These are phyloP conservation scores for Amyelois transitella DNA, from an alignment of 1,140 invertebrate genomes.

Conservation along the genomic window DNA sequence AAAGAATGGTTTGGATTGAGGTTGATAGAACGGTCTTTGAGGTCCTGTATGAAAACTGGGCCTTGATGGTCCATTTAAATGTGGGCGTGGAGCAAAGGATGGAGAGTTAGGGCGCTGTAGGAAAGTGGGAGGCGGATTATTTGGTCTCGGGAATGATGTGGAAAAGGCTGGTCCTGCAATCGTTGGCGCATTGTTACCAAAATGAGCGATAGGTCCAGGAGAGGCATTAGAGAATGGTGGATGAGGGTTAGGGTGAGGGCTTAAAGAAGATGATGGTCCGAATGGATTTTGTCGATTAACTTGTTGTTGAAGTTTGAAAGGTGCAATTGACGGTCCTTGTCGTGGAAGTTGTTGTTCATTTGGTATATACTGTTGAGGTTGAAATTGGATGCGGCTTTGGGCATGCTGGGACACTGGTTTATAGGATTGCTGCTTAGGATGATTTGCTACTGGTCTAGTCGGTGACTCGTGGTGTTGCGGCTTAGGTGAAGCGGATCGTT, in stretches of 20 bases:
- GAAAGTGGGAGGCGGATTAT: conserved; percentile 39
- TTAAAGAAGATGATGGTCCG: conserved; percentile 38
- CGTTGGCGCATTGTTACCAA: conserved; percentile 38
- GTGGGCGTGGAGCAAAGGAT: conserved; percentile 42
- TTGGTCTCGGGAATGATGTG: conserved; percentile 42
- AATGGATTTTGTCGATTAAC: conserved; percentile 59
- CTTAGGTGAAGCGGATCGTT: conserved; percentile 44
- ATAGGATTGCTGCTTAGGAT: conserved; percentile 37
- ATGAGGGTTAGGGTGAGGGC: conserved; percentile 30
- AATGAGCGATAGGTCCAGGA: conserved; percentile 38
- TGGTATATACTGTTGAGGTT: conserved; percentile 54
- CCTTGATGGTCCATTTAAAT: conserved; percentile 50
- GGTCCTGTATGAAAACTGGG: conserved; percentile 55
- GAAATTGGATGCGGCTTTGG: conserved; percentile 69
- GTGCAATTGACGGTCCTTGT: conserved; percentile 51
- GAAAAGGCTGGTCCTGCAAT: conserved; percentile 37
- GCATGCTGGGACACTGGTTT: conserved; percentile 39
- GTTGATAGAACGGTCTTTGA: conserved; percentile 62
- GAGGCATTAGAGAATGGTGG: conserved; percentile 40
- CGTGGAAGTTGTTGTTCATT: conserved; percentile 63
- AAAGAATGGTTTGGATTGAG: conserved; percentile 48
- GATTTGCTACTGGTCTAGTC: conserved; percentile 31
- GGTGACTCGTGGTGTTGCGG: conserved; percentile 48
- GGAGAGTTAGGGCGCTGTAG: conserved; percentile 40
- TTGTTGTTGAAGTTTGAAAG: conserved; percentile 55